phyloP scores from a whole-genome alignment of 2,113 vertebrate genomes.

The Dromiciops gliroides region DNA sequence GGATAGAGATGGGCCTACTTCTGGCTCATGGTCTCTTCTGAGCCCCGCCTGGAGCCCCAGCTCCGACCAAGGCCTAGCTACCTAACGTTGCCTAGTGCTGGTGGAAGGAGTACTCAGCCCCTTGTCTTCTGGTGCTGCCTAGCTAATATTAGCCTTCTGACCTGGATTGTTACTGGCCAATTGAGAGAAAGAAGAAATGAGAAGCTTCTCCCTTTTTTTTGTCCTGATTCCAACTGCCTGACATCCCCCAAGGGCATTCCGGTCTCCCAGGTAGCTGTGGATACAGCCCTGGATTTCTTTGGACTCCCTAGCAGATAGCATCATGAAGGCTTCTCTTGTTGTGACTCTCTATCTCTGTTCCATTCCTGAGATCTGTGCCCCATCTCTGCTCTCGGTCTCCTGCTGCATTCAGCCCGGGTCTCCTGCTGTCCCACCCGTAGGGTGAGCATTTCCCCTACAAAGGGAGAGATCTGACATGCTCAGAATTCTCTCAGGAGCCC shows the following conservation, averaged over 20 bases:
- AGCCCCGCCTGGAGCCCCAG: slow-evolving; percentile 26
- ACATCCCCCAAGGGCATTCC: slow-evolving; percentile 9
- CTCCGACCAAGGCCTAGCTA: neutral
- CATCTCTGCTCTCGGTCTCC: neutral
- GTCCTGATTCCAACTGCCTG: slow-evolving; percentile 69
- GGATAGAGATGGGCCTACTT: slow-evolving; percentile 39
- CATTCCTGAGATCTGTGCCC: slow-evolving; percentile 7
- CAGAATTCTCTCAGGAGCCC: slow-evolving; percentile 36
- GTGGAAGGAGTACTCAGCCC: slow-evolving; percentile 26
- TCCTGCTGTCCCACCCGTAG: slow-evolving; percentile 16
- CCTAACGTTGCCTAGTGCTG: neutral
- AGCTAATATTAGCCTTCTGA: slow-evolving; percentile 73
- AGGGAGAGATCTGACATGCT: neutral
- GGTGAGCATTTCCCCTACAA: neutral
- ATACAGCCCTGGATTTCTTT: slow-evolving; percentile 10
- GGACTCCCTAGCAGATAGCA: slow-evolving; percentile 32
- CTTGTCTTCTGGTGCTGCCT: slow-evolving; percentile 70
- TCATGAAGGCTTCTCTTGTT: slow-evolving; percentile 27
- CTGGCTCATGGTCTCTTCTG: slow-evolving; percentile 32
- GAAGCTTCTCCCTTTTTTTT: slow-evolving; percentile 13
- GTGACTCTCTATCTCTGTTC: neutral
- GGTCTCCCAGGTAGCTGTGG: slow-evolving; percentile 47
- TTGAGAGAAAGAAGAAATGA: slow-evolving; percentile 58
- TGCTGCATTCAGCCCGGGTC: slow-evolving; percentile 28
- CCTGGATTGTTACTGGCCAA: slow-evolving; percentile 58